phyloP scores from a whole-genome alignment of 2,797 vertebrate species.

The Okamejei kenojei region DNA sequence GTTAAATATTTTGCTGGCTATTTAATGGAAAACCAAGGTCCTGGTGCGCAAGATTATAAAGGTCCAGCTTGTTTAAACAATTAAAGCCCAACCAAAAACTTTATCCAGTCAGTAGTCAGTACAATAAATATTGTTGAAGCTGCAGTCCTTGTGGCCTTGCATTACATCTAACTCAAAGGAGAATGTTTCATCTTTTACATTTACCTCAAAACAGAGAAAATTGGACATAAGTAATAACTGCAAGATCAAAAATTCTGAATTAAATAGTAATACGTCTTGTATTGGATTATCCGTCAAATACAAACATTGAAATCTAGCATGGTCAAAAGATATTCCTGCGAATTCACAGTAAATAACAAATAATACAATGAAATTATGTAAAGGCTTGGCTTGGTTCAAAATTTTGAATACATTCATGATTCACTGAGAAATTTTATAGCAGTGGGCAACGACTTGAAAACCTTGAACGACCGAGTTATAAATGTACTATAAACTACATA shows the following conservation, averaged over 20 bases:
- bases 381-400: too few species aligned
- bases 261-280: too few species aligned
- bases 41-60: not conserved
- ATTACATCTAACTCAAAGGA: not conserved
- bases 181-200: not conserved
- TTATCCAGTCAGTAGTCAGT: not conserved
- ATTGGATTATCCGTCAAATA: too few species aligned
- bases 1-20: not conserved
- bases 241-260: not conserved
- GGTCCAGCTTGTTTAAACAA: not conserved
- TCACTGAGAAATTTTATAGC: too few species aligned
- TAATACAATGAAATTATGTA: too few species aligned
- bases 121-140: not conserved
- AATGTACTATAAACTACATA: too few species aligned
- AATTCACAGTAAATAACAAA: not conserved
- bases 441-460: too few species aligned
- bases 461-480: too few species aligned
- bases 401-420: too few species aligned
- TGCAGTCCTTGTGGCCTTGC: not conserved
- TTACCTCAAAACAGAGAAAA: not conserved
- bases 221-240: not conserved
- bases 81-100: not conserved
- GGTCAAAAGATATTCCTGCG: not conserved
- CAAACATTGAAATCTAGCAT: not conserved
- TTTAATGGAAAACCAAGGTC: not conserved